phyloP scores from a whole-genome alignment of 1,140 invertebrate genomes.

The Saccostrea echinata region DNA sequence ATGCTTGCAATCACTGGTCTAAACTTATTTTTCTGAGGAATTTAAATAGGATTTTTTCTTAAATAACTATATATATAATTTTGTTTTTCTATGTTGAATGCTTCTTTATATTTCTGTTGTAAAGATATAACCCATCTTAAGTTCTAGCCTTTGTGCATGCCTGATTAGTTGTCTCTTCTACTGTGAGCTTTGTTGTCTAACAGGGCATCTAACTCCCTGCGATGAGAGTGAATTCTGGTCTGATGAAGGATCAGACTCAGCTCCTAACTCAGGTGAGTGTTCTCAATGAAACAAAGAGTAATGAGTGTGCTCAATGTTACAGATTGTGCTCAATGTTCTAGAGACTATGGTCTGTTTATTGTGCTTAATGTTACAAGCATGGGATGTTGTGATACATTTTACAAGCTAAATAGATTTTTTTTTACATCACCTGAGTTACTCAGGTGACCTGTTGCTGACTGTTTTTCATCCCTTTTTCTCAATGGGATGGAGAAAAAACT shows the following conservation, averaged over 20 bases:
- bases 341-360: no score
- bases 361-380: no score
- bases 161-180: background rate
- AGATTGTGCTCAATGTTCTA: no score
- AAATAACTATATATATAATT: background rate
- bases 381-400: no score
- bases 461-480: no score
- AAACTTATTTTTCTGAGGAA: background rate
- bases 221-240: conserved; percentile 30
- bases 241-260: conserved; percentile 8
- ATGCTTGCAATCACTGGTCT: background rate
- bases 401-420: no score
- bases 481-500: no score
- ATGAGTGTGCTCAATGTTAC: no score
- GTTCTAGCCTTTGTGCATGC: background rate
- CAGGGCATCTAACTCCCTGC: background rate
- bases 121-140: background rate
- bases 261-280: conserved; percentile 11
- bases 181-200: conserved; percentile 12
- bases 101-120: background rate
- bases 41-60: no score
- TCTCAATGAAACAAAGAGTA: background rate
- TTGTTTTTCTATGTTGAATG: background rate
- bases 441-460: no score
- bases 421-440: no score